phyloP scores from a whole-genome alignment of 2,113 vertebrate genomes.

The Spizaetus ornatus region DNA sequence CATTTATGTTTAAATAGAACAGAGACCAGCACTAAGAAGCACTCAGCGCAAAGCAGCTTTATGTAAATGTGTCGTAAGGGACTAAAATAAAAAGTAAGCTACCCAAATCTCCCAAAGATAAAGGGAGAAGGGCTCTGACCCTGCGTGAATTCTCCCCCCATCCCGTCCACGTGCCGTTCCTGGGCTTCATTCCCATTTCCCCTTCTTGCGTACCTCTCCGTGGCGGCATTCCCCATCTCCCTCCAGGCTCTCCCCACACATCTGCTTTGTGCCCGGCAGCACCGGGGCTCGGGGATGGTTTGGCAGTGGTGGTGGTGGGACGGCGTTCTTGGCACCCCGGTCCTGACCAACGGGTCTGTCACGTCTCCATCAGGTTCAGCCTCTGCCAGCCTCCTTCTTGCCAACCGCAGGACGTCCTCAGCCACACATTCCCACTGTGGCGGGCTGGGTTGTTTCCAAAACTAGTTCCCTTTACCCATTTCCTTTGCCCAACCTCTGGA shows the following conservation, averaged over 20 bases:
- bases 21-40: constrained; percentile 64
- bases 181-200: not conserved
- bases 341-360: not conserved
- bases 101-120: constrained; percentile 62
- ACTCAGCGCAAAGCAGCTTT: constrained; percentile 73
- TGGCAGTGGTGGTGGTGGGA: not conserved
- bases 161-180: not conserved
- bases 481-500: not conserved
- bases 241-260: not conserved
- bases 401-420: not conserved
- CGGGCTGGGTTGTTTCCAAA: not conserved
- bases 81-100: constrained; percentile 68
- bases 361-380: not conserved
- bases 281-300: not conserved
- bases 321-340: not conserved
- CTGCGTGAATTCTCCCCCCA: not conserved
- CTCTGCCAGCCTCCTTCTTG: not conserved
- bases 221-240: not conserved
- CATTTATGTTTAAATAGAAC: constrained; percentile 68
- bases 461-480: not conserved
- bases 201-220: not conserved
- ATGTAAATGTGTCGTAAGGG: constrained; percentile 54
- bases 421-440: not conserved
- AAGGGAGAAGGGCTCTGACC: constrained; percentile 39
- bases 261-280: not conserved